These are phyloP conservation scores for Agrotis segetum DNA, from an alignment of 2,888 invertebrate species.

Conservation along the genomic window DNA sequence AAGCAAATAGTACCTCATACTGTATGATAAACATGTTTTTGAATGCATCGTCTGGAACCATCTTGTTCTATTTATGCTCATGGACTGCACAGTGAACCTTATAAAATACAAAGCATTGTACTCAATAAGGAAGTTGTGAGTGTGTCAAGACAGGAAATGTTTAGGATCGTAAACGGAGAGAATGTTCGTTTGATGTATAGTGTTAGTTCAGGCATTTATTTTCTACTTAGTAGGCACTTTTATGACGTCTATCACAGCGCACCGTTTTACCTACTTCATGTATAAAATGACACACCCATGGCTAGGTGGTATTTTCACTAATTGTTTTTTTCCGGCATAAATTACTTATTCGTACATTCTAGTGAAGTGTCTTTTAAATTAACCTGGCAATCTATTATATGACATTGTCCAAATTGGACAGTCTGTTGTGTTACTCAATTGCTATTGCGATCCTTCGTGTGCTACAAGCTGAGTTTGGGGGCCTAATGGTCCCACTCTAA, in stretches of 20 bases:
- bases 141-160: conserved; percentile 29
- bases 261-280: too few species aligned
- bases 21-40: background rate
- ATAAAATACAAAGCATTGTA: conserved; percentile 17
- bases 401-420: too few species aligned
- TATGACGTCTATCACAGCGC: background rate
- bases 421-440: too few species aligned
- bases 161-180: conserved; percentile 6
- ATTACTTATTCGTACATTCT: too few species aligned
- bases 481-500: too few species aligned
- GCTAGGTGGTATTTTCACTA: background rate
- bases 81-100: conserved; percentile 1
- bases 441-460: too few species aligned
- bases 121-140: conserved; percentile 29
- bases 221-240: background rate
- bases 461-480: too few species aligned
- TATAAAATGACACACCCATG: background rate
- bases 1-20: background rate
- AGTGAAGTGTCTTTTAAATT: too few species aligned
- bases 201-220: conserved; percentile 1
- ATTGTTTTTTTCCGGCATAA: too few species aligned
- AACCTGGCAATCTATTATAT: too few species aligned
- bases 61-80: background rate
- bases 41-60: conserved; percentile 12
- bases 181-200: background rate